These are phyloP conservation scores for Thumatha senex DNA, from an alignment of 2,888 invertebrate genomes.

Conservation along the genomic window DNA sequence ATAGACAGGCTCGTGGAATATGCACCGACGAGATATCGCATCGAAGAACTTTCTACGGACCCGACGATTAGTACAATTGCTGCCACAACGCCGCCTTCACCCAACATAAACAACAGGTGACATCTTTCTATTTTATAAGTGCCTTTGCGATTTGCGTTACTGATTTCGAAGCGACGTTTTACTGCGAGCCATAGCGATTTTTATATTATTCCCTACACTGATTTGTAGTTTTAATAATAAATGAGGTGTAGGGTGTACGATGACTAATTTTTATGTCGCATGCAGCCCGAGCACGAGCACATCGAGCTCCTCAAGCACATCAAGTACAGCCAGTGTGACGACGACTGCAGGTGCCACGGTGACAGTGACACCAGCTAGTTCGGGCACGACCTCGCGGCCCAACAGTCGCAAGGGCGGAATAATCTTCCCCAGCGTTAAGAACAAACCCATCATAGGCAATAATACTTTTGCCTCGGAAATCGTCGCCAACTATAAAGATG, in stretches of 20 bases:
- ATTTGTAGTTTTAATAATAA: constrained; percentile 18
- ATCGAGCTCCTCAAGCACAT: constrained; percentile 41
- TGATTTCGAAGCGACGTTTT: constrained; percentile 17
- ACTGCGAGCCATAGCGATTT: constrained; percentile 34
- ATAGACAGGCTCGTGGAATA: constrained; percentile 91
- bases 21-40: constrained; percentile 87
- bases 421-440: constrained; percentile 95
- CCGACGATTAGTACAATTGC: constrained; percentile 66
- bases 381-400: constrained; percentile 73
- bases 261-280: constrained; percentile 71
- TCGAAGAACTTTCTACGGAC: constrained; percentile 68
- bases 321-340: constrained; percentile 53
- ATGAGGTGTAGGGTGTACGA: constrained; percentile 39
- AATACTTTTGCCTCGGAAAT: constrained; percentile 92
- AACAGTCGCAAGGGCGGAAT: constrained; percentile 89
- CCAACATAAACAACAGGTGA: constrained; percentile 71
- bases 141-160: constrained; percentile 39
- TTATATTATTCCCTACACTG: constrained; percentile 9
- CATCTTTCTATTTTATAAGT: constrained; percentile 51
- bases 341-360: constrained; percentile 48
- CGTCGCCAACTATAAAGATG: constrained; percentile 89
- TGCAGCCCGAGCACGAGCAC: constrained; percentile 65
- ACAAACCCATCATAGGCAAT: constrained; percentile 93
- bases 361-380: constrained; percentile 64
- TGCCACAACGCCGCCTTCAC: constrained; percentile 57